phyloP scores from a whole-genome alignment of 2,113 vertebrate species.

The Delphinus delphis region DNA sequence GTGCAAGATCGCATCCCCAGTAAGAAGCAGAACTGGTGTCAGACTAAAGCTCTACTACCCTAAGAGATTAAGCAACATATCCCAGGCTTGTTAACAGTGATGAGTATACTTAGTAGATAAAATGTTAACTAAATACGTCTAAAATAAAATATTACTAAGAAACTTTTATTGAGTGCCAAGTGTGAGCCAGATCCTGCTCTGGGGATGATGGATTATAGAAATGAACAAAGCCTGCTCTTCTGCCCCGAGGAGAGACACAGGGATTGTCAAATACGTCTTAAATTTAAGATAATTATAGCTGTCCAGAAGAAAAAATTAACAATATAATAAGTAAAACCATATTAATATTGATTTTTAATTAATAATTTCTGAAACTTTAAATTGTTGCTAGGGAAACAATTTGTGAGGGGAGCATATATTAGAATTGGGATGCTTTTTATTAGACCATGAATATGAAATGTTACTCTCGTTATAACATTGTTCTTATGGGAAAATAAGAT shows the following conservation, averaged over 20 bases:
- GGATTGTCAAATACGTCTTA: background rate
- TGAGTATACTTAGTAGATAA: background rate
- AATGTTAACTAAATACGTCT: background rate
- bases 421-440: background rate
- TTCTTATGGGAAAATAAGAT: background rate
- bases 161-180: background rate
- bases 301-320: background rate
- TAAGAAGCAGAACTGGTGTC: background rate
- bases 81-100: background rate
- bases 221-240: background rate
- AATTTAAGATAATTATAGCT: background rate
- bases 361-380: slow-evolving; percentile 26
- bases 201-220: background rate
- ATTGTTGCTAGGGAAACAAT: background rate
- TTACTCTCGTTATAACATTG: background rate
- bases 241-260: background rate
- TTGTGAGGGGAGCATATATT: background rate
- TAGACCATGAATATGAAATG: slow-evolving; percentile 8
- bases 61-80: background rate
- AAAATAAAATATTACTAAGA: background rate
- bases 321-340: background rate
- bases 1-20: background rate
- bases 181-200: background rate
- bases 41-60: background rate
- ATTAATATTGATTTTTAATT: background rate